Percentiles rank a stretch among this genome's conserved stretches.
Conservation (phyloP, 2,888 invertebrate species). For the Laspeyria flexula region DNA sequence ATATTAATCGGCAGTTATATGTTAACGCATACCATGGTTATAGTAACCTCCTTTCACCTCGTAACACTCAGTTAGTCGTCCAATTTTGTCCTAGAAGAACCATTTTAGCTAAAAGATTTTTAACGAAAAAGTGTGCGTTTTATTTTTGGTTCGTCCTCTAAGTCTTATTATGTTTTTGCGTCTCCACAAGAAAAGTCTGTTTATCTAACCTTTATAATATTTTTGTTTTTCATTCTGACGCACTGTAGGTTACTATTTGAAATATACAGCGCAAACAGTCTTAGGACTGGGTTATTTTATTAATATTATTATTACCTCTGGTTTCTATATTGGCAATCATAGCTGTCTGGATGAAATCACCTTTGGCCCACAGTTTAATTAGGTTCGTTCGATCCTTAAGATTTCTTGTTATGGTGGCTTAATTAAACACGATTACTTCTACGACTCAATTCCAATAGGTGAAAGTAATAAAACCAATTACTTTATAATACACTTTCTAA, state of each 20-base stretch:
- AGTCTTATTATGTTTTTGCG: too few species aligned
- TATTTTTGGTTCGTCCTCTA: too few species aligned
- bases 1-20: too few species aligned
- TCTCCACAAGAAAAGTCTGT: neutral
- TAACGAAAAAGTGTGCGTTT: too few species aligned
- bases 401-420: slow-evolving; percentile 37
- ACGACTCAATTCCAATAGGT: slow-evolving; percentile 25
- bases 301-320: slow-evolving; percentile 18
- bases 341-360: slow-evolving; percentile 23
- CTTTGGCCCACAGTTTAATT: slow-evolving; percentile 25
- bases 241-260: neutral
- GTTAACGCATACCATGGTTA: too few species aligned
- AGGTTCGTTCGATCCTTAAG: slow-evolving; percentile 26
- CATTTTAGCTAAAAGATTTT: too few species aligned
- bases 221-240: neutral
- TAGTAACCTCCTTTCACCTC: too few species aligned
- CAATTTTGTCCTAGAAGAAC: too few species aligned
- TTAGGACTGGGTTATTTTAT: slow-evolving; percentile 6
- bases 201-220: neutral
- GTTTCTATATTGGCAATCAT: slow-evolving; percentile 18
- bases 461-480: slow-evolving; percentile 26
- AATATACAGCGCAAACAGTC: neutral
- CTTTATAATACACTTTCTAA: slow-evolving; percentile 20
- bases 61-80: too few species aligned
- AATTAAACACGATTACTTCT: slow-evolving; percentile 26